These are phyloP conservation scores for Lissonota sp. DNA, from an alignment of 2,888 invertebrate genomes.

Conservation along the genomic window DNA sequence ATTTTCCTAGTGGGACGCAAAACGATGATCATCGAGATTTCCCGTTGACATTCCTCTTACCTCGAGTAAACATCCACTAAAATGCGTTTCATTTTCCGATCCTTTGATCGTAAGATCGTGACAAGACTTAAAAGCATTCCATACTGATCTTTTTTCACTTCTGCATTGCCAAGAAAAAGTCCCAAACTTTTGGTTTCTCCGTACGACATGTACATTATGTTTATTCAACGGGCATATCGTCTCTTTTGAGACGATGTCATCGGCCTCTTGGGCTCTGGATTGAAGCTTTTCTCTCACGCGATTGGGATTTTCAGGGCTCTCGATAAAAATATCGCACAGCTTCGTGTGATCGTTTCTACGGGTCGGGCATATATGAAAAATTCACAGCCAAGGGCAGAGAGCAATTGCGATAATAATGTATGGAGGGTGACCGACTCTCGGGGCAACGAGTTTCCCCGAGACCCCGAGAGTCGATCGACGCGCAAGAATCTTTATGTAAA, in stretches of 20 bases:
- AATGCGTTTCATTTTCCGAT: neutral
- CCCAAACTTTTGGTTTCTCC: neutral
- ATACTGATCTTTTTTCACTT: slow-evolving; percentile 22
- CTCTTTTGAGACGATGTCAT: slow-evolving; percentile 10
- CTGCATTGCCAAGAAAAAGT: slow-evolving; percentile 37
- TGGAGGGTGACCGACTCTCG: neutral
- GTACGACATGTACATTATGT: neutral
- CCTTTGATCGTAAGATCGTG: neutral
- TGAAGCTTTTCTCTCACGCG: neutral
- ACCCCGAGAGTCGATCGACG: slow-evolving; percentile 26
- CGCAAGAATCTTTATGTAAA: slow-evolving; percentile 56
- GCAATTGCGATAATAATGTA: slow-evolving; percentile 47
- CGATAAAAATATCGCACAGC: neutral
- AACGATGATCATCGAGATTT: too few relatives aligned
- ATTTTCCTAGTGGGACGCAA: too few relatives aligned
- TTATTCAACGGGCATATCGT: neutral
- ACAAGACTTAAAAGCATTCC: neutral
- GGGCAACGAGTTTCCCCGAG: slow-evolving; percentile 22
- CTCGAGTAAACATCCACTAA: neutral
- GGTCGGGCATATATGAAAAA: slow-evolving; percentile 13
- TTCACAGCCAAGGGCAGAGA: slow-evolving; percentile 44
- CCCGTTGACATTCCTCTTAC: too few relatives aligned
- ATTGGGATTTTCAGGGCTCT: neutral
- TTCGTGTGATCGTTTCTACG: neutral
- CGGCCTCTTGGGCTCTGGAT: slow-evolving; percentile 2